Evolutionary conservation across 2,888 invertebrate species (phyloP).

Genomic region (Aethes cnicana): DNA sequence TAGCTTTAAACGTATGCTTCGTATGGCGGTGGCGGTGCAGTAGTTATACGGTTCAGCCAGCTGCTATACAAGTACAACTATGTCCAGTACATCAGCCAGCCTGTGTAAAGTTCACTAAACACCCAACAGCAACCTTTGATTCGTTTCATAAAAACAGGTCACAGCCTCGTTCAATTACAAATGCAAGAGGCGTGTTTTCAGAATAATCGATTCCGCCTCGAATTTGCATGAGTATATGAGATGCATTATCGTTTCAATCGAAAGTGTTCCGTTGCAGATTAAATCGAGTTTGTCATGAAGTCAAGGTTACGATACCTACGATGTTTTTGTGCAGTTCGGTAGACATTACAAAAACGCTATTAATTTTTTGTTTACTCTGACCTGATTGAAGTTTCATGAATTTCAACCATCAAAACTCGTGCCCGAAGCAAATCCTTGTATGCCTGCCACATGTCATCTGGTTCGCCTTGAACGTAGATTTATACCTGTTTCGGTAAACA

Average conservation of each 20-base stretch:
- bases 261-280: conserved; percentile 25
- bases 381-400: neutral
- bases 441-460: conserved; percentile 2
- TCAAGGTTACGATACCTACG: conserved; percentile 21
- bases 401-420: neutral
- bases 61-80: too few species aligned
- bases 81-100: too few species aligned
- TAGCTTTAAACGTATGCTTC: too few species aligned
- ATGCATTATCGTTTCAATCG: conserved; percentile 25
- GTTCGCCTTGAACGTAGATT: conserved; percentile 23
- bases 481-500: conserved; percentile 27
- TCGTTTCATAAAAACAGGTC: conserved; percentile 10
- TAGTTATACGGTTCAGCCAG: too few species aligned
- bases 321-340: neutral
- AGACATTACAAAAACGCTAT: conserved; percentile 1
- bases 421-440: conserved; percentile 7
- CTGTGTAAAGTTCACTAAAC: neutral
- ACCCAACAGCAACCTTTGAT: neutral
- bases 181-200: conserved; percentile 21
- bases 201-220: conserved; percentile 11
- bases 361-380: neutral
- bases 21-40: neutral
- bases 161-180: conserved; percentile 13
- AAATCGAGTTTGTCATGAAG: conserved; percentile 14
- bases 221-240: conserved; percentile 25